Conservation (phyloP, 2,113 vertebrate species). For the Trematomus loennbergii region DNA sequence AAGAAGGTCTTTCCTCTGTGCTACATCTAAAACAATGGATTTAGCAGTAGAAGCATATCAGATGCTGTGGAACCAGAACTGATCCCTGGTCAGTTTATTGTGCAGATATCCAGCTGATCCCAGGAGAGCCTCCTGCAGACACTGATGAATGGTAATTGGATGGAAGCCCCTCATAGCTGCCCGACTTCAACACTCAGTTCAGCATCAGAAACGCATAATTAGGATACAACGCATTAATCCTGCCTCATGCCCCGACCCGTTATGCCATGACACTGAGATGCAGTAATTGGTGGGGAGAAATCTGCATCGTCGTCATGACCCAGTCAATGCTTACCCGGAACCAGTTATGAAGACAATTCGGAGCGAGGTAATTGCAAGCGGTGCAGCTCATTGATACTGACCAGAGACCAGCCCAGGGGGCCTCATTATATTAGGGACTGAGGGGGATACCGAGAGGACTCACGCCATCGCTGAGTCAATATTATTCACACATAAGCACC, state of each 20-base stretch:
- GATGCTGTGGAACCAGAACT: constrained; percentile 47
- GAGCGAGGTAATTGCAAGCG: constrained; percentile 54
- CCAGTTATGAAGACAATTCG: constrained; percentile 46
- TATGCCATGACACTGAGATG: constrained; percentile 67
- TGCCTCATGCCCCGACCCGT: constrained; percentile 48
- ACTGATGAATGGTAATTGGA: constrained; percentile 82
- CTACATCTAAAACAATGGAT: constrained; percentile 36
- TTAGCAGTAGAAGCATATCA: constrained; percentile 37
- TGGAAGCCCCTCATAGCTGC: constrained; percentile 57
- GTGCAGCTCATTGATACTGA: constrained; percentile 68
- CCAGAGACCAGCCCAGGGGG: constrained; percentile 58
- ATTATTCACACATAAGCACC: constrained; percentile 1
- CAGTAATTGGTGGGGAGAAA: constrained; percentile 68
- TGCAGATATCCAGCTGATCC: constrained; percentile 53
- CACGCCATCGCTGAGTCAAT: not conserved
- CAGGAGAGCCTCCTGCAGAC: constrained; percentile 67
- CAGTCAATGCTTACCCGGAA: constrained; percentile 67
- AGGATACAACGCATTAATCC: constrained; percentile 69
- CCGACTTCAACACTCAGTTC: constrained; percentile 54
- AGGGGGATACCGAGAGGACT: constrained; percentile 50
- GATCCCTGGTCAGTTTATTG: constrained; percentile 59
- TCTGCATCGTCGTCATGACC: constrained; percentile 53
- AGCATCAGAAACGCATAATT: constrained; percentile 69
- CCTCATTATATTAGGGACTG: constrained; percentile 69
- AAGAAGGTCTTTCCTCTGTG: not conserved